Conservation (phyloP, 2,113 vertebrate species). For the Tretioscincus oriximinensis region DNA sequence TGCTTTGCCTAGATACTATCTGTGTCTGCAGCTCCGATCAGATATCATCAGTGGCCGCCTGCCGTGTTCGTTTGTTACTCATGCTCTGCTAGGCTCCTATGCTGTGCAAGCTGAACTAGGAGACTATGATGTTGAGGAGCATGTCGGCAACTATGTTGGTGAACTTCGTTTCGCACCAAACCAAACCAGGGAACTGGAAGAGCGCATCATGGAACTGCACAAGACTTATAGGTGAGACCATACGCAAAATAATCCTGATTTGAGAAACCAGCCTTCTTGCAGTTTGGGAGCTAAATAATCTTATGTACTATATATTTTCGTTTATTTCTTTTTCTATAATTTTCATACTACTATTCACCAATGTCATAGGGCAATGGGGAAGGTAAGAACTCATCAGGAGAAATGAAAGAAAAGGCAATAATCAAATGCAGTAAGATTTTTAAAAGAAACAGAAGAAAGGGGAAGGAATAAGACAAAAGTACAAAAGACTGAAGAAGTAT, state of each 20-base stretch:
- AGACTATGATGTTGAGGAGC: conserved; percentile 90
- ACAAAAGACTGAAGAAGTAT: too few relatives aligned
- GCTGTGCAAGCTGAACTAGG: conserved; percentile 93
- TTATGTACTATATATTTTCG: background rate
- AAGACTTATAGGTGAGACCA: conserved; percentile 88
- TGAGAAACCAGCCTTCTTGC: background rate
- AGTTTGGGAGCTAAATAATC: background rate
- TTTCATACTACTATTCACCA: too few relatives aligned
- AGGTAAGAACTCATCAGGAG: too few relatives aligned
- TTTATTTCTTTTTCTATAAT: background rate
- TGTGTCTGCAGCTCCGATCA: conserved; percentile 96
- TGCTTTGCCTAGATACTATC: conserved; percentile 86
- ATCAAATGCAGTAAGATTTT: too few relatives aligned
- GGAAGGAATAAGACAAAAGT: too few relatives aligned
- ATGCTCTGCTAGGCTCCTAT: conserved; percentile 94
- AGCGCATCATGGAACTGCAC: conserved; percentile 96
- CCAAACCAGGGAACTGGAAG: conserved; percentile 95
- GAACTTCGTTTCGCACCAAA: conserved; percentile 95
- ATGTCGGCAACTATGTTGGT: conserved; percentile 85
- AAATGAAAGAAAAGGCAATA: too few relatives aligned
- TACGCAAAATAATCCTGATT: background rate
- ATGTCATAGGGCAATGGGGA: too few relatives aligned
- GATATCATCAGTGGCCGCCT: conserved; percentile 96
- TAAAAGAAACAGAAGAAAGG: too few relatives aligned
- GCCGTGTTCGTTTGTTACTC: conserved; percentile 97